Base-by-base conservation (phyloP, 2,113 vertebrate species). In the Colossoma macropomum region DNA sequence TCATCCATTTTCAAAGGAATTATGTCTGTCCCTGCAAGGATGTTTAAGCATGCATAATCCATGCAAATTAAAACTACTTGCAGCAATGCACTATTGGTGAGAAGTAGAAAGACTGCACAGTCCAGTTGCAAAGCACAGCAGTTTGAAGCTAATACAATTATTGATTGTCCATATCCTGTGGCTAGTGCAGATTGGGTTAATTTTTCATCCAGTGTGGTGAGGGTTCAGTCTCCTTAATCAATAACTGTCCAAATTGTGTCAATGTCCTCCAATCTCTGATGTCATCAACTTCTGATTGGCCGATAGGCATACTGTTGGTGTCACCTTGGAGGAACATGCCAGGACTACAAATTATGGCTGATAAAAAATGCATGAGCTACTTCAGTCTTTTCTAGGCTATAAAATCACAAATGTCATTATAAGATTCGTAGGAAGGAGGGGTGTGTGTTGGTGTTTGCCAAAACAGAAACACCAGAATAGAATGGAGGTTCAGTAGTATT, bases 301-400 rank as follows among this genome's bases (percentile, higher is more conserved):
- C 85, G 81, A 85, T 54, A 83, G 75, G 16, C 50, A 60, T 71
- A 82, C 76, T 82, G 85, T 72, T 85, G 82, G 83, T 89, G 87
- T 93, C 88, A 93, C 93, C 91, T 92, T 93, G 85, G 83, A 83
- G n/a, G 77, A 62, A 50, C 38, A 86, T 71, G 80, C 21, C 56
- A 80, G 32, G 70, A 66, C 77, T 77, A 87, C 79, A 84, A 80
- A 91, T 76, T 81, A 74, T 50, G 83, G 83, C 66, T 82, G 25
- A 89, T 87, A 77, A 82, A 87, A 75, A 87, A 82, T 84, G 25
- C 32, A 56, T 73, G 72, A 83, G 72, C 54, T 54, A 76, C 50
- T 68, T 38, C 68, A 60, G 59, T 21, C 41, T 28, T 54, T 38
- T 76, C 70, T 83, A 7, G 62, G 79, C 75, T 59, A 72, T 71